Evolutionary conservation across 2,113 vertebrate genomes (phyloP), one percentile per base, ranked within the genome.

Genomic region (Cyprinodon variegatus): DNA sequence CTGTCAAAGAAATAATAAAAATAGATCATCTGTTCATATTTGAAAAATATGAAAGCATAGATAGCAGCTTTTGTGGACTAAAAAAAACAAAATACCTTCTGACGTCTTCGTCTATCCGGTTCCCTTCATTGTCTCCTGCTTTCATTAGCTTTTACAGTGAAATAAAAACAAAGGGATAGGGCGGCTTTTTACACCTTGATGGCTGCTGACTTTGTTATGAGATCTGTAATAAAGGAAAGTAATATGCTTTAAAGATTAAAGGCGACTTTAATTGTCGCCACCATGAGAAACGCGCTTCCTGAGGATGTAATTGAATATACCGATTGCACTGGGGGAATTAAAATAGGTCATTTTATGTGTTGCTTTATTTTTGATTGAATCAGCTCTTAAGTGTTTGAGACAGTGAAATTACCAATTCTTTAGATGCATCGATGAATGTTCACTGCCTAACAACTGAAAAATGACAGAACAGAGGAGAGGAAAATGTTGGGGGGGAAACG

Each of bases 331-430:
- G 89, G 39, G 46, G 85, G 88, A 91, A 94, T 94, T 94, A 94
- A 93, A 93, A 93, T 90, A 81, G 92, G 92, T 93, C 87, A 90
- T 92, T 92, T 93, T 92, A 93, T 87, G 90, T 89, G 90, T 93
- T 93, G 92, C 93, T 91, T 93, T 93, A 93, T 92, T 89, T 94
- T 93, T 94, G 94, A 94, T 92, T 93, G 94, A 94, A 94, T 93
- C 91, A 70, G 78, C 87, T 89, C 77, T 89, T 93, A 93, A 94
- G 92, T 93, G 92, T 86, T 79, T 83, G 76, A 90, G 94, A 93
- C 93, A 93, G 91, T 84, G 73, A 90, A 91, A 93, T 94, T 91
- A 94, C 93, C 88, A 86, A 76, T 90, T 91, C 78, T 89, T 79
- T 83, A 68, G 79, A 77, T 11, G 76, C 81, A 50, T 68, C 8